A percentile compares a stretch with the other conserved stretches of the same genome.
Evolutionary conservation across 2,113 vertebrate species (phyloP).

Genomic region (Forbesichthys agassizii): DNA sequence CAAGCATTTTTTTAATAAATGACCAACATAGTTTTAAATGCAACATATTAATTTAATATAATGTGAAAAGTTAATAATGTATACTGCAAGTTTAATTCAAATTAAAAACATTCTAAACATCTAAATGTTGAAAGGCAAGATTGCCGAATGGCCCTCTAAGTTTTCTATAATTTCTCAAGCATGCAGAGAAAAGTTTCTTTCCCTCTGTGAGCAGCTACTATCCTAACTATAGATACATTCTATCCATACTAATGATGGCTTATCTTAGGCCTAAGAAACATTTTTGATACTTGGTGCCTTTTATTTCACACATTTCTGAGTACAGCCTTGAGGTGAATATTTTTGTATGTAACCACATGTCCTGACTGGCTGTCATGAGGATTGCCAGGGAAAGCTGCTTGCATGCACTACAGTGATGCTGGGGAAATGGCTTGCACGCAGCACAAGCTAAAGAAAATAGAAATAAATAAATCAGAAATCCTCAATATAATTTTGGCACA

Average conservation of each 20-base stretch:
- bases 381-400: slow-evolving; percentile 30
- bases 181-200: slow-evolving; percentile 4
- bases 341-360: slow-evolving; percentile 37
- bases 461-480: slow-evolving; percentile 47
- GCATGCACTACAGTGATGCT: slow-evolving; percentile 17
- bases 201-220: background rate
- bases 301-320: background rate
- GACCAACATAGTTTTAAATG: too few relatives aligned
- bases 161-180: slow-evolving; percentile 5
- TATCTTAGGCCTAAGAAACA: slow-evolving; percentile 20
- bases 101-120: background rate
- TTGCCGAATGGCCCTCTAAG: slow-evolving; percentile 14
- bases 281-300: slow-evolving; percentile 38
- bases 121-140: slow-evolving; percentile 10
- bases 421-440: slow-evolving; percentile 31
- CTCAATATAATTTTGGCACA: slow-evolving; percentile 36
- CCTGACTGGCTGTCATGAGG: slow-evolving; percentile 46
- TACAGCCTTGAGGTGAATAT: slow-evolving; percentile 47
- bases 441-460: slow-evolving; percentile 51
- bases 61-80: too few relatives aligned
- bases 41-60: too few relatives aligned
- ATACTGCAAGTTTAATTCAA: too few relatives aligned
- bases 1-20: too few relatives aligned
- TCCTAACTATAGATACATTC: slow-evolving; percentile 10
- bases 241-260: slow-evolving; percentile 2